phyloP scores from a whole-genome alignment of 2,888 invertebrate genomes.

The Dasysyrphus albostriatus region DNA sequence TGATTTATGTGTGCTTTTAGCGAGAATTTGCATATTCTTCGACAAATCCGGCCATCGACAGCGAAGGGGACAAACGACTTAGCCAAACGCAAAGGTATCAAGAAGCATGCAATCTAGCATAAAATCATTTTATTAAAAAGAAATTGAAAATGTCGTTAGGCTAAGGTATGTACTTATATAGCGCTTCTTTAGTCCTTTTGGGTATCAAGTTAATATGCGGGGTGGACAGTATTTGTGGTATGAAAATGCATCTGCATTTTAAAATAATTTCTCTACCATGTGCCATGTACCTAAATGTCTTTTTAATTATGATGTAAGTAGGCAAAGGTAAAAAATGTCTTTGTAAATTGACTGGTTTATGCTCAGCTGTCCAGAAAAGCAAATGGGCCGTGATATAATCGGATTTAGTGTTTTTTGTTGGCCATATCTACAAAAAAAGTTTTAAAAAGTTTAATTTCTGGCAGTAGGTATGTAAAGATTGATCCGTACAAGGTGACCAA shows the following conservation, averaged over 20 bases:
- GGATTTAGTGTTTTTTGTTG: too few relatives aligned
- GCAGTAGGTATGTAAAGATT: too few relatives aligned
- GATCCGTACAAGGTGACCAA: too few relatives aligned
- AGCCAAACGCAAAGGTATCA: conserved; percentile 25
- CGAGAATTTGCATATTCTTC: conserved; percentile 67
- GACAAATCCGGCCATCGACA: conserved; percentile 53
- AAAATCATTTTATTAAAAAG: conserved; percentile 74
- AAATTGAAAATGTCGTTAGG: conserved; percentile 62
- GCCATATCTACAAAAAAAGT: too few relatives aligned
- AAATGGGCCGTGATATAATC: too few relatives aligned
- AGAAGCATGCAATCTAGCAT: conserved; percentile 61
- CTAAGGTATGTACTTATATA: neutral
- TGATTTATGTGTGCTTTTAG: conserved; percentile 76
- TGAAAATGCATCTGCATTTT: neutral
- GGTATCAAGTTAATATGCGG: conserved; percentile 1
- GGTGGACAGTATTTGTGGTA: neutral
- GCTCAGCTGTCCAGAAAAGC: too few relatives aligned
- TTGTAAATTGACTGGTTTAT: too few relatives aligned
- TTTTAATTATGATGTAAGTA: neutral
- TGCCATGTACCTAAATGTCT: conserved; percentile 4
- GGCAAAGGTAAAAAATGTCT: too few relatives aligned
- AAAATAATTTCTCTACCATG: neutral
- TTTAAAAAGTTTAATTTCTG: too few relatives aligned
- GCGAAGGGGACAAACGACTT: conserved; percentile 18
- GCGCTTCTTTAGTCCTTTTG: neutral